phyloP scores from a whole-genome alignment of 2,888 invertebrate species.

The Halictus quadricinctus region DNA sequence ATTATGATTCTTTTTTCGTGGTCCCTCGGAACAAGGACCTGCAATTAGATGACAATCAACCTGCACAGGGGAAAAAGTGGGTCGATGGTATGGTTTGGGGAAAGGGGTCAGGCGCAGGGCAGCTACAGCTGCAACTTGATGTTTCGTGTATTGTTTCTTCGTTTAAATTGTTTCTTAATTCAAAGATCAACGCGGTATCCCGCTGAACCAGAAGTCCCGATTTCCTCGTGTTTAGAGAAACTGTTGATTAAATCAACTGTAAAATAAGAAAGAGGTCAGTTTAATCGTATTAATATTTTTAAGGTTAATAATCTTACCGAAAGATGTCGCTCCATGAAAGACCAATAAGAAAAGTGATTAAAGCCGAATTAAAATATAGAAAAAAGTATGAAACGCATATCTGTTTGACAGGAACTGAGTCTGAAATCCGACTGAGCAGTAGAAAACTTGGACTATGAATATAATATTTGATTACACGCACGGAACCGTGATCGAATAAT shows the following conservation, averaged over 20 bases:
- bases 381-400: too few relatives aligned
- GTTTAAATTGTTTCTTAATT: neutral
- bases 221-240: too few relatives aligned
- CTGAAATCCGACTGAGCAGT: neutral
- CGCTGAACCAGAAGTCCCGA: neutral
- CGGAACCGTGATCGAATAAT: neutral
- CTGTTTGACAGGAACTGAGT: too few relatives aligned
- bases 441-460: neutral
- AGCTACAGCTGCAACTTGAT: neutral
- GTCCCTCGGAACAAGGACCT: slow-evolving; percentile 26
- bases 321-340: too few relatives aligned
- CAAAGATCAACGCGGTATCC: neutral
- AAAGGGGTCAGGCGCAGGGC: slow-evolving; percentile 33
- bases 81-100: slow-evolving; percentile 16
- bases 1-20: slow-evolving; percentile 42
- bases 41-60: slow-evolving; percentile 46
- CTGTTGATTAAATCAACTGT: too few relatives aligned
- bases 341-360: too few relatives aligned
- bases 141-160: neutral
- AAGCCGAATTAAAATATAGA: too few relatives aligned
- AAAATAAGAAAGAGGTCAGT: too few relatives aligned
- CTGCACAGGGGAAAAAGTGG: slow-evolving; percentile 36
- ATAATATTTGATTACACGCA: neutral
- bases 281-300: too few relatives aligned
- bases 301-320: too few relatives aligned